phyloP scores from a whole-genome alignment of 2,113 vertebrate species.

The Natator depressus region DNA sequence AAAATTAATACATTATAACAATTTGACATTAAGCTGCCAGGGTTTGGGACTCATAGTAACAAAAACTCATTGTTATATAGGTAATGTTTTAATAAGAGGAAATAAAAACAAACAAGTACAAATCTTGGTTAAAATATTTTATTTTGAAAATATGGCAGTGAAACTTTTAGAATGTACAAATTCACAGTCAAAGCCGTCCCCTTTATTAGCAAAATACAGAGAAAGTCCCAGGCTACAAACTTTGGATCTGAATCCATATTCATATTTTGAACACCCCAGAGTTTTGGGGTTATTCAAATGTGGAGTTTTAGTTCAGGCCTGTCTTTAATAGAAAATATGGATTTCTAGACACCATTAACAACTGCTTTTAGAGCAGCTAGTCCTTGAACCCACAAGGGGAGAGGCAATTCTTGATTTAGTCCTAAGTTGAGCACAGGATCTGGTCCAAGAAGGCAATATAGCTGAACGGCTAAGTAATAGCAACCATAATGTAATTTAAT shows the following conservation, averaged over 20 bases:
- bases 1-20: constrained; percentile 63
- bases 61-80: constrained; percentile 22
- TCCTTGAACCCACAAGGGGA: background rate
- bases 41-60: constrained; percentile 40
- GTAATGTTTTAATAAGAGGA: background rate
- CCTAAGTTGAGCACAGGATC: background rate
- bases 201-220: background rate
- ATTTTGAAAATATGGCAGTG: constrained; percentile 56
- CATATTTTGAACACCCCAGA: background rate
- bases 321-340: background rate
- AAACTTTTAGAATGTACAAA: constrained; percentile 44
- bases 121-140: constrained; percentile 46
- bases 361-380: background rate
- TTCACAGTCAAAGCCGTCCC: constrained; percentile 20
- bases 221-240: background rate
- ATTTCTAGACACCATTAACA: background rate
- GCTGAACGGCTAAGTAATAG: background rate
- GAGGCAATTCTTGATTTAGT: background rate
- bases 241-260: background rate
- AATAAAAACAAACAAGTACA: constrained; percentile 20
- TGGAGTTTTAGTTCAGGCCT: background rate
- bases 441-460: background rate
- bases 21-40: constrained; percentile 53
- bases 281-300: background rate
- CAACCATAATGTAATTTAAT: background rate